Base-by-base conservation (phyloP, 2,113 vertebrate species). In the Gnathonemus echidnorhynchus region DNA sequence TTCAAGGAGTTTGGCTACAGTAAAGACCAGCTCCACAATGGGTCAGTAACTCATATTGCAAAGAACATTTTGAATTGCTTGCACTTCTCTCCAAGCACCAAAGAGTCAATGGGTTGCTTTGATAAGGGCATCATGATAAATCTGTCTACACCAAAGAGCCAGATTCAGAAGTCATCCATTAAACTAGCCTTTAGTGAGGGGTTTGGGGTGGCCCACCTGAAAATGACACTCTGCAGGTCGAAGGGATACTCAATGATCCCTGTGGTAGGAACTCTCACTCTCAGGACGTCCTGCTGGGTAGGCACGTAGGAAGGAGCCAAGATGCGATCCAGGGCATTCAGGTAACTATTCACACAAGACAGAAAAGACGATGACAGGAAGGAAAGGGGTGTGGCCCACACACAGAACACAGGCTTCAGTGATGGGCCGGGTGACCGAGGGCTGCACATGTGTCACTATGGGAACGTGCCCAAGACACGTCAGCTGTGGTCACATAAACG, bases 211-310 rank as follows among this genome's bases (percentile, higher is more conserved):
- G 42, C 45, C 19, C 9, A 99, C 98, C 98, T 99, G 97, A 99
- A 98, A 95, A 98, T 98, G 94, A 99, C 96, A 3, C 97, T 98
- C 95, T 99, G 97, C 93, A 99, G 96, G 94, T 98, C 97, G 1
- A 99, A 99, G 1, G 98, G 98, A 92, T 99, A 98, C 93, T 96
- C 96, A 7, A 95, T 95, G 90, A 95, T 96, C 58, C 96, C 96
- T 5, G 94, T 96, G 89, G 96, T 96, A n/a, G 95, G 94, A 86
- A 96, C 94, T 89, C 95, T 93, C 91, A 96, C 93, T 70, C 91
- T 90, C 91, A 96, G 93, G 83, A 95, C 92, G 42, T 92, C 92
- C 89, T 95, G 91, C 89, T 86, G 88, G 9, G 92, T 94, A 52
- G 95, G 94, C 56, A 96, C 93, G 90, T 93, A 97, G 90, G 27